Evolutionary conservation across 2,888 invertebrate genomes (phyloP), one percentile per base, ranked within the genome.

Genomic region (Erannis defoliaria): DNA sequence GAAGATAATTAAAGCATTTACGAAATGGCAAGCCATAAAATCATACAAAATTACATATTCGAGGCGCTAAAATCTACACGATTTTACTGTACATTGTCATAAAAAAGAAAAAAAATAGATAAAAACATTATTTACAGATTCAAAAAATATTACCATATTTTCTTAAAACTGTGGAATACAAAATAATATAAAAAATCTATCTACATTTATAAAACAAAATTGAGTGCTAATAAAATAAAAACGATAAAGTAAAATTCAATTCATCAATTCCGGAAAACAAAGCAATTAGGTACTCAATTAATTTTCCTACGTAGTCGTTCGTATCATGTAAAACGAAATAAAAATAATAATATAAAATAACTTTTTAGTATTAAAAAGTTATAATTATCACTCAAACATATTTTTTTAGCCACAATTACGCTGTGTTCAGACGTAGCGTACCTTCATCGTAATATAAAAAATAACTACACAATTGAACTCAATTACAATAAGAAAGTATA

Each of bases 21-120:
- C 54, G 65, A 75, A 81, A 86, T 85, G 89, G 89, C 88, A 89
- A 88, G 88, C 77, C 62, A 72, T 73, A 74, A 75, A 70, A 59
- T 26, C 5, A 70, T 73, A 75, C 83, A 86, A 72, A 68, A 71
- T 65, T 67, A 76, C 33, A 31, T 85, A 87, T 88, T 87, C 84
- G 85, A 86, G 85, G 62, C 29, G n/a, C 61, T 73, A 77, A 74
- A 72, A 62, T 67, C 66, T 61, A 65, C 68, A 64, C 63, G 70
- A 76, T 12, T 63, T 74, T 38, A 43, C 75, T 82, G 77, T 82
- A 84, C 81, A 84, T 71, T 74, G 76, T 75, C 75, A 72, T 70
- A 67, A 71, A 51, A 62, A 67, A 62, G 54, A 75, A 75, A 48
- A 9, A 40, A 18, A 51, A 23, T 23, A 23, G 3, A n/a, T n/a